These are phyloP conservation scores for Agriotes lineatus DNA, from an alignment of 2,888 invertebrate genomes.

Conservation along the genomic window DNA sequence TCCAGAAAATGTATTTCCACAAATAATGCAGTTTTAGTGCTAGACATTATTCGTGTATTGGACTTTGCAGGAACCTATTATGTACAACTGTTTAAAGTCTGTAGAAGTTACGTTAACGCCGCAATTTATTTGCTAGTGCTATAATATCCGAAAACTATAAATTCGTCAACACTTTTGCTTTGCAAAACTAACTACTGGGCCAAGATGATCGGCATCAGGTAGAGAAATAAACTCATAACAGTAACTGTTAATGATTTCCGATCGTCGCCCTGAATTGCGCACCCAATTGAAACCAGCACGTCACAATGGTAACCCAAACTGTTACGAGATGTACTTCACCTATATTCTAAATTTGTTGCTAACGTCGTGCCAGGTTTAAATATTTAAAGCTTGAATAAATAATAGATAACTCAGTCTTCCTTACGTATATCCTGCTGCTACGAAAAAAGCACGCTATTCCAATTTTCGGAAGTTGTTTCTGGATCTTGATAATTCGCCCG, in stretches of 20 bases:
- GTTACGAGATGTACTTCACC: background rate
- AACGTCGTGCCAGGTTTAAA: too few relatives aligned
- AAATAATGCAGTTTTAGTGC: too few relatives aligned
- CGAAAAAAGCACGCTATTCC: too few relatives aligned
- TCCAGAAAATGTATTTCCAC: too few relatives aligned
- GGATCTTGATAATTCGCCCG: too few relatives aligned
- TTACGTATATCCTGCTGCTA: too few relatives aligned
- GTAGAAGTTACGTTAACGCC: slow-evolving; percentile 5
- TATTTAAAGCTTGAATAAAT: background rate
- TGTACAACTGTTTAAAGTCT: background rate
- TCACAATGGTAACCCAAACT: background rate
- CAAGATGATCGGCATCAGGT: slow-evolving; percentile 20
- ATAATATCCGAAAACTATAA: slow-evolving; percentile 34
- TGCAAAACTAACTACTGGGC: slow-evolving; percentile 11
- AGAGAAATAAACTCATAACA: slow-evolving; percentile 13
- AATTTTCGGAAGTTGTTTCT: too few relatives aligned
- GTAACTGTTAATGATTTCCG: slow-evolving; percentile 22
- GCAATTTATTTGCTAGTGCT: slow-evolving; percentile 35
- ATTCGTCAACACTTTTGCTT: slow-evolving; percentile 29
- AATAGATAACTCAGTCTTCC: too few relatives aligned
- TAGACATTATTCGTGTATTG: too few relatives aligned
- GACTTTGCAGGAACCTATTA: background rate
- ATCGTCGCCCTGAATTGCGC: background rate
- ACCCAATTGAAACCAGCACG: slow-evolving; percentile 2
- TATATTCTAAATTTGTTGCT: too few relatives aligned